Evolutionary conservation across 1,140 invertebrate species (phyloP).

Genomic region (Diachasmimorpha longicaudata): DNA sequence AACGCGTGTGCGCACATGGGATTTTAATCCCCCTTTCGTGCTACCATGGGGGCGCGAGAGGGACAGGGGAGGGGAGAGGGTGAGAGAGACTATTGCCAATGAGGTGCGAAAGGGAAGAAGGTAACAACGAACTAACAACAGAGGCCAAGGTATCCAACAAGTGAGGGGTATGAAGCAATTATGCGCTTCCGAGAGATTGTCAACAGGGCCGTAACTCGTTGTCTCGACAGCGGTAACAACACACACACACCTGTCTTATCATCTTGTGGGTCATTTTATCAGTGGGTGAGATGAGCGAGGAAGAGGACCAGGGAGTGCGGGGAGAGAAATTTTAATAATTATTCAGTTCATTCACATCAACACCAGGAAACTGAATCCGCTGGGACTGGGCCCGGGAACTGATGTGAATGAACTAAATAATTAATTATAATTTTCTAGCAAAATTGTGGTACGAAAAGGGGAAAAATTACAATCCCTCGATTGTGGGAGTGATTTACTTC

Average conservation of each 20-base stretch:
- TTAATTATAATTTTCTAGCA: too few species aligned
- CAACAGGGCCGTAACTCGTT: constrained; percentile 25
- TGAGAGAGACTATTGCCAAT: background rate
- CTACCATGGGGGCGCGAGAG: background rate
- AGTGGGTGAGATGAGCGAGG: too few species aligned
- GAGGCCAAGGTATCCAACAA: constrained; percentile 30
- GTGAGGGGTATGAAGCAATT: constrained; percentile 26
- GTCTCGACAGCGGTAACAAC: background rate
- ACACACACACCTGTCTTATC: constrained; percentile 1
- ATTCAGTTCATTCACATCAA: too few species aligned
- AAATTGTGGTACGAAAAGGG: too few species aligned
- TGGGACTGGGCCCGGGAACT: too few species aligned
- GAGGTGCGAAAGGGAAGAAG: background rate
- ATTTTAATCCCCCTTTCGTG: background rate
- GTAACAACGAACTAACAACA: background rate
- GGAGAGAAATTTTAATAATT: too few species aligned
- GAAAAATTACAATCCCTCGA: too few species aligned
- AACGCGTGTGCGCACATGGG: constrained; percentile 2
- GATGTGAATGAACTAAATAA: too few species aligned
- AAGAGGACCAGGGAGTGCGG: too few species aligned
- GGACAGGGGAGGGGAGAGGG: background rate
- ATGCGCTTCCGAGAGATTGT: constrained; percentile 26
- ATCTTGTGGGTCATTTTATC: background rate
- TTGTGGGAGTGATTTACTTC: too few species aligned
- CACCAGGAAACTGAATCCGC: too few species aligned